Base-by-base conservation (phyloP, 2,113 vertebrate species). In the Nicator chloris region DNA sequence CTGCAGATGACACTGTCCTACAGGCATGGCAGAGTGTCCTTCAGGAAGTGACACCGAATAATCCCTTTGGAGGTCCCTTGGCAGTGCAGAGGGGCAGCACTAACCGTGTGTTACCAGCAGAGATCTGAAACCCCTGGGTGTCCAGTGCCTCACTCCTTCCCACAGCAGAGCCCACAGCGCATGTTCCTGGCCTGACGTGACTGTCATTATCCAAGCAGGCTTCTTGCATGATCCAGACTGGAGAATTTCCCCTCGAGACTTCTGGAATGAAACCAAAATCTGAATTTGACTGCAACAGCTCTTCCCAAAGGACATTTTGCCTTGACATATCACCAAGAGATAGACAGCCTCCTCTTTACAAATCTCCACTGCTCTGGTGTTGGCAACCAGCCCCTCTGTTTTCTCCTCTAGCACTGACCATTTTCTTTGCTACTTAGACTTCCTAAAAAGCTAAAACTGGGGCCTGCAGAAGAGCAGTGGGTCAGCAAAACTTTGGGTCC, bases 161-260 rank as follows among this genome's bases (percentile, higher is more conserved):
- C 8, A 4, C 42, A 63, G 63, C 33, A 75, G n/a, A 45, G 33
- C 11, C 5, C 50, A 39, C 22, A 6, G 20, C 13, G 54, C 19
- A 1, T 44, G n/a, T 8, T 91, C 77, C 33, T 1, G 3, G 70
- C 42, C 54, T 82, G 59, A 27, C 49, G 3, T 57, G 54, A 47
- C 75, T 68, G 42, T 51, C 82, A 79, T 80, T 57, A 77, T 63
- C 86, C 78, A 87, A n/a, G 44, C 69, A 78, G 57, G 51, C 16
- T 82, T 37, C 71, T 80, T 50, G 50, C 51, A 1, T 31, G 82
- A 61, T 35, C 37, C 65, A 86, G 54, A 42, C 39, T 44, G 42
- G 42, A 80, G 87, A 80, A 95, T 93, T 91, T 90, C 68, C 88
- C 88, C 84, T 70, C 47, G 4, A 65, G 75, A 86, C 27, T 92